phyloP scores from a whole-genome alignment of 2,797 vertebrate species.

The Betta splendens region DNA sequence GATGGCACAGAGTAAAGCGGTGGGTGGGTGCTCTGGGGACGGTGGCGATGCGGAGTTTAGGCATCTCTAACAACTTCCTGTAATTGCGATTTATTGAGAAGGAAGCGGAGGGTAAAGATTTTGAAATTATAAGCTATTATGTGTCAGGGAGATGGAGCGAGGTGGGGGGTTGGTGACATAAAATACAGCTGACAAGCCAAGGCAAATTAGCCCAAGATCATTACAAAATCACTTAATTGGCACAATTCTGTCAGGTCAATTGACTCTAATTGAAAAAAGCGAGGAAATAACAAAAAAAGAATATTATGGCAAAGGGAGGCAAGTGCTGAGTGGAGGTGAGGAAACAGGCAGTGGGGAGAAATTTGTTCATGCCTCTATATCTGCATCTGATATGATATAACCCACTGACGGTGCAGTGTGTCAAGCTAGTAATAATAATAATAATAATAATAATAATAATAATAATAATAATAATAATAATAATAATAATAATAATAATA shows the following conservation, averaged over 20 bases:
- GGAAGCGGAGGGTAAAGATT: constrained; percentile 98
- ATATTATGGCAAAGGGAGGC: constrained; percentile 88
- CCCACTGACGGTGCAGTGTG: constrained; percentile 1
- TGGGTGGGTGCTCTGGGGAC: constrained; percentile 17
- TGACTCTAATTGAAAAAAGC: constrained; percentile 94
- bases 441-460: too few species aligned
- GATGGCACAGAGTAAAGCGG: constrained; percentile 85
- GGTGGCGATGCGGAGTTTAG: constrained; percentile 68
- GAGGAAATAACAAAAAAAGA: constrained; percentile 70
- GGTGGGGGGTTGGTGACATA: constrained; percentile 92
- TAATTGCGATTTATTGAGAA: constrained; percentile 99
- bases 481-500: too few species aligned
- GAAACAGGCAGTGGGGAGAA: constrained; percentile 88
- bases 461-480: too few species aligned
- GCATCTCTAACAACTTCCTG: constrained; percentile 98
- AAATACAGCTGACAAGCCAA: constrained; percentile 99
- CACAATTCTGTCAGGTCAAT: constrained; percentile 99
- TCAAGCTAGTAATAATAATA: too few species aligned
- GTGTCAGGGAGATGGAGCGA: constrained; percentile 85
- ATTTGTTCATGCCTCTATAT: constrained; percentile 35
- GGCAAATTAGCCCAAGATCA: constrained; percentile 99
- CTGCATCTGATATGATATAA: constrained; percentile 49
- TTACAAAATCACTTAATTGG: constrained; percentile 99
- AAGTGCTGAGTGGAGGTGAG: constrained; percentile 87
- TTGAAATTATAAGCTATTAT: constrained; percentile 99